These are phyloP conservation scores for Dipodomys spectabilis DNA, from an alignment of 2,113 vertebrate genomes.

Conservation along the genomic window DNA sequence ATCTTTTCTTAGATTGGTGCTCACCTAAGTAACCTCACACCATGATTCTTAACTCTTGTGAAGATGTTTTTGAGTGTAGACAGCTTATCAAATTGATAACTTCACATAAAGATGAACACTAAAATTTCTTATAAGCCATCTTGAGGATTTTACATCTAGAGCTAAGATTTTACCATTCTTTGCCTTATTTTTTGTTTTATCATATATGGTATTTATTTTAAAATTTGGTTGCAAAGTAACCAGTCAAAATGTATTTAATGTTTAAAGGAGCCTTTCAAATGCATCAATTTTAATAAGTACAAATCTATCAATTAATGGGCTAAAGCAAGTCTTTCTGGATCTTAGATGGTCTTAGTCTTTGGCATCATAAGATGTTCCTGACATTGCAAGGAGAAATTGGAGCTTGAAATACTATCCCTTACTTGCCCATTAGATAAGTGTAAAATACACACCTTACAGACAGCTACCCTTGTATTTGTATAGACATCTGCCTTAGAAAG, in stretches of 20 bases:
- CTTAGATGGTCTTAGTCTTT: slow-evolving; percentile 18
- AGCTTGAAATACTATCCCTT: slow-evolving; percentile 46
- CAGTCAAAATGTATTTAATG: slow-evolving; percentile 8
- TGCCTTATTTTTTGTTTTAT: neutral
- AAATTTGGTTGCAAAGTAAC: neutral
- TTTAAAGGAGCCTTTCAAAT: slow-evolving; percentile 48
- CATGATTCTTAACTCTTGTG: neutral
- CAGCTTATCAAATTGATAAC: neutral
- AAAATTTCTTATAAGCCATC: neutral
- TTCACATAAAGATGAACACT: neutral
- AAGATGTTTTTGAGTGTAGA: neutral
- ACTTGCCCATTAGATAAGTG: slow-evolving; percentile 49
- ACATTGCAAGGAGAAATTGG: neutral
- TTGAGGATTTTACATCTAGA: neutral
- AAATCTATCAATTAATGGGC: slow-evolving; percentile 12
- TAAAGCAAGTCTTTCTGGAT: neutral
- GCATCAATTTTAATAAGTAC: neutral
- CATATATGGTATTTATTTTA: slow-evolving; percentile 16
- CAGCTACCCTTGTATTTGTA: neutral
- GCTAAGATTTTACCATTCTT: neutral
- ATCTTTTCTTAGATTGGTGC: neutral
- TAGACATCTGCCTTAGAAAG: neutral
- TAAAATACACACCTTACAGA: slow-evolving; percentile 44
- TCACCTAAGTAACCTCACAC: neutral
- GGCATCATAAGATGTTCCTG: slow-evolving; percentile 19